phyloP scores from a whole-genome alignment of 2,888 invertebrate genomes.

The Temnothorax rugatulus region DNA sequence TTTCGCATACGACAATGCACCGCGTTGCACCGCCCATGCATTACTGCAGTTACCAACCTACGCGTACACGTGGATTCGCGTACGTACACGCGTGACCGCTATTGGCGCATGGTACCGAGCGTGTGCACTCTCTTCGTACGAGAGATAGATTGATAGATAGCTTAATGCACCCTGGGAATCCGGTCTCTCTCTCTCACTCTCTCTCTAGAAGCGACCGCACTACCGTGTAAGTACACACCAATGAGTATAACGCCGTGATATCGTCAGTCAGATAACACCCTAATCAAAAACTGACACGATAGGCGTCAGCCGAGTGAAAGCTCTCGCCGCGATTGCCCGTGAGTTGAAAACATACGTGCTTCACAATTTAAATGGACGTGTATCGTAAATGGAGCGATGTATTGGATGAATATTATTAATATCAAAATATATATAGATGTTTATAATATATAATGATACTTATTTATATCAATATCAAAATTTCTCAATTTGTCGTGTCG shows the following conservation, averaged over 20 bases:
- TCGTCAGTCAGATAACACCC: slow-evolving; percentile 62
- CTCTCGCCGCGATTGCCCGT: slow-evolving; percentile 52
- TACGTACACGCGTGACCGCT: slow-evolving; percentile 27
- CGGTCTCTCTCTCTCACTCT: slow-evolving; percentile 46
- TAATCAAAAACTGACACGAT: slow-evolving; percentile 60
- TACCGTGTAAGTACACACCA: slow-evolving; percentile 57
- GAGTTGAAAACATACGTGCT: slow-evolving; percentile 27
- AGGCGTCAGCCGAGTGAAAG: slow-evolving; percentile 50
- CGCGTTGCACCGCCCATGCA: slow-evolving; percentile 52
- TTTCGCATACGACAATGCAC: slow-evolving; percentile 61
- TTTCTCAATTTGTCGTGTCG: not conserved
- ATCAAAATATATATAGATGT: not conserved
- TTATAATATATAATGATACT: not conserved
- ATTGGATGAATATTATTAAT: slow-evolving; percentile 2
- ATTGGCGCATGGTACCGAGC: slow-evolving; percentile 57
- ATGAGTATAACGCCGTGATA: slow-evolving; percentile 65
- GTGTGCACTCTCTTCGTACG: slow-evolving; percentile 62
- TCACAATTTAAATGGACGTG: slow-evolving; percentile 11
- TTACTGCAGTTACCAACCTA: slow-evolving; percentile 55
- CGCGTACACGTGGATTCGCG: slow-evolving; percentile 39
- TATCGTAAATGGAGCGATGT: not conserved
- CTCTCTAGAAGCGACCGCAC: slow-evolving; percentile 60
- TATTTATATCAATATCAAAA: not conserved
- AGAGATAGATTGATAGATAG: slow-evolving; percentile 77
- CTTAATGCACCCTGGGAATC: slow-evolving; percentile 76